phyloP scores from a whole-genome alignment of 2,888 invertebrate genomes.

The Pocota personata region DNA sequence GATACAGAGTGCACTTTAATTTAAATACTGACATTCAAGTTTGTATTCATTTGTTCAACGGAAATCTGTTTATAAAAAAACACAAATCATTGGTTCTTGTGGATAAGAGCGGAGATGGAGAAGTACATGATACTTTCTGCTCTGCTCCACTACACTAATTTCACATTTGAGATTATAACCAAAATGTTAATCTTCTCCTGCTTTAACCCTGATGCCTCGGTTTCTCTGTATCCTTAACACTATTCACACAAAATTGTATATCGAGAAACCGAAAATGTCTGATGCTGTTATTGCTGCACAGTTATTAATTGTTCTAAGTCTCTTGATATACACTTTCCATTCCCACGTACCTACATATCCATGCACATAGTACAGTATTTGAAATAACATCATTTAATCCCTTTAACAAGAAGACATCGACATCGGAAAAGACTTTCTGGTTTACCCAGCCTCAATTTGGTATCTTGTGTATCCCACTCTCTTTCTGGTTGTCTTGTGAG shows the following conservation, averaged over 20 bases:
- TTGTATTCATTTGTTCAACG: constrained; percentile 9
- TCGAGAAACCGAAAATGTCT: constrained; percentile 2
- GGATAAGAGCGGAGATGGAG: not conserved
- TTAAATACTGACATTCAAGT: not conserved
- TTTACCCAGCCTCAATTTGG: constrained; percentile 24
- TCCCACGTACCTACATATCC: not conserved
- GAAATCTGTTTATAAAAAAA: constrained; percentile 27
- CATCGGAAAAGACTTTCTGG: constrained; percentile 63
- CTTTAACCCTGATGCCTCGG: not conserved
- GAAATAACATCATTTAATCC: constrained; percentile 70
- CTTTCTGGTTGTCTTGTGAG: not conserved
- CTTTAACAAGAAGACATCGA: constrained; percentile 71
- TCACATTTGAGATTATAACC: constrained; percentile 68
- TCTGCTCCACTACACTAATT: constrained; percentile 42
- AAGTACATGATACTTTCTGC: not conserved
- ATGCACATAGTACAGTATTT: constrained; percentile 10
- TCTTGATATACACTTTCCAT: constrained; percentile 44
- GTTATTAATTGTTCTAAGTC: constrained; percentile 69
- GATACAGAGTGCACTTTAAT: not conserved
- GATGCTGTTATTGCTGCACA: constrained; percentile 39
- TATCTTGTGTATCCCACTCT: constrained; percentile 16
- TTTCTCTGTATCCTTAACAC: not conserved
- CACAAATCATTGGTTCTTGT: not conserved
- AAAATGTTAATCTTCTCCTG: constrained; percentile 61
- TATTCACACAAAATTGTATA: not conserved